phyloP scores from a whole-genome alignment of 2,797 vertebrate species.

The Amazona finschi region DNA sequence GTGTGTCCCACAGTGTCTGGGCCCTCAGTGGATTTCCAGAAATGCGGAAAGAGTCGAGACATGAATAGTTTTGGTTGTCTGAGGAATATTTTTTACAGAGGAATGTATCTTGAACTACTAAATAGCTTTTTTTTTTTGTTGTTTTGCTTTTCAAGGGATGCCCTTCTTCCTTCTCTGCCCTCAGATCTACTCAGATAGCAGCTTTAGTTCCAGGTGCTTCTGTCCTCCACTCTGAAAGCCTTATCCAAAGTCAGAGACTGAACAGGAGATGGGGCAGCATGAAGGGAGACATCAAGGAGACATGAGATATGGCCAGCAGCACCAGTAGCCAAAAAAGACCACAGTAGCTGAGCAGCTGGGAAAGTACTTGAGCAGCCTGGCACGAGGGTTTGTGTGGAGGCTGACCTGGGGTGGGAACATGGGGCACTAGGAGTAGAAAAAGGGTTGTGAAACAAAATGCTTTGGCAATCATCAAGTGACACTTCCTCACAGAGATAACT shows the following conservation, averaged over 20 bases:
- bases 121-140: neutral
- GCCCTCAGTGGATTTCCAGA: neutral
- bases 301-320: neutral
- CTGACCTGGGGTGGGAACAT: neutral
- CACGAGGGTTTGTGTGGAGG: neutral
- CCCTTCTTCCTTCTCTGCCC: neutral
- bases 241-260: neutral
- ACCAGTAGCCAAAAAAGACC: neutral
- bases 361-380: neutral
- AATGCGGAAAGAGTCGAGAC: neutral
- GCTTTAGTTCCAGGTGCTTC: neutral
- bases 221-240: neutral
- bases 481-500: neutral
- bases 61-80: neutral
- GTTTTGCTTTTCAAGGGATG: neutral
- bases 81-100: neutral
- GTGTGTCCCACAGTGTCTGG: rapidly evolving
- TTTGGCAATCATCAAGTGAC: neutral
- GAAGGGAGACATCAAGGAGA: neutral
- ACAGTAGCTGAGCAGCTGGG: neutral
- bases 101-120: neutral
- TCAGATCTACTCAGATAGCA: neutral
- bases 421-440: neutral
- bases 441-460: neutral
- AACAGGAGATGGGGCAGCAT: neutral